These are phyloP conservation scores for Amiota mariae DNA, from an alignment of 2,888 invertebrate species.

Conservation along the genomic window DNA sequence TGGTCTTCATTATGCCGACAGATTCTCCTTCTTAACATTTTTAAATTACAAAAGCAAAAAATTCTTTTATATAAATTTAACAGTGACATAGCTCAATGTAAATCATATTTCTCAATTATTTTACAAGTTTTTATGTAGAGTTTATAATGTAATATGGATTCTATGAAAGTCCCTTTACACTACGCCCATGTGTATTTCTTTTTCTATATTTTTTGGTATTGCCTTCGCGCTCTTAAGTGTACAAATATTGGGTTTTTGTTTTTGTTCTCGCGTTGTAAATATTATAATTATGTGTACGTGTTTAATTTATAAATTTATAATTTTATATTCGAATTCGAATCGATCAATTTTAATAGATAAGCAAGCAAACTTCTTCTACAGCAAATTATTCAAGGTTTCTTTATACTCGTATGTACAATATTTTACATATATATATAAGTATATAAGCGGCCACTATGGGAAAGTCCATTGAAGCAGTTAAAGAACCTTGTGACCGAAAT, in stretches of 20 bases:
- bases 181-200: conserved; percentile 18
- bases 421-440: too few species aligned
- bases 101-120: too few species aligned
- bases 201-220: neutral
- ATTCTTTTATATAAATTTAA: too few species aligned
- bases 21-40: too few species aligned
- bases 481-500: conserved; percentile 21
- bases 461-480: conserved; percentile 13
- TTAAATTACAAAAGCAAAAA: too few species aligned
- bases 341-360: conserved; percentile 62
- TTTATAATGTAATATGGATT: too few species aligned
- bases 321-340: conserved; percentile 46
- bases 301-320: conserved; percentile 26
- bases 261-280: conserved; percentile 60
- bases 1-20: too few species aligned
- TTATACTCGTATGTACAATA: too few species aligned
- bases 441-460: neutral
- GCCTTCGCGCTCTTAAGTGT: neutral
- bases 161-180: neutral
- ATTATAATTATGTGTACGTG: conserved; percentile 66
- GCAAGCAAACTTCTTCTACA: conserved; percentile 33
- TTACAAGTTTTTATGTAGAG: too few species aligned
- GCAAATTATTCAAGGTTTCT: conserved; percentile 1
- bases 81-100: too few species aligned
- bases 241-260: conserved; percentile 7